Evolutionary conservation across 2,797 vertebrate genomes (phyloP).

Genomic region (Meda fulgida): DNA sequence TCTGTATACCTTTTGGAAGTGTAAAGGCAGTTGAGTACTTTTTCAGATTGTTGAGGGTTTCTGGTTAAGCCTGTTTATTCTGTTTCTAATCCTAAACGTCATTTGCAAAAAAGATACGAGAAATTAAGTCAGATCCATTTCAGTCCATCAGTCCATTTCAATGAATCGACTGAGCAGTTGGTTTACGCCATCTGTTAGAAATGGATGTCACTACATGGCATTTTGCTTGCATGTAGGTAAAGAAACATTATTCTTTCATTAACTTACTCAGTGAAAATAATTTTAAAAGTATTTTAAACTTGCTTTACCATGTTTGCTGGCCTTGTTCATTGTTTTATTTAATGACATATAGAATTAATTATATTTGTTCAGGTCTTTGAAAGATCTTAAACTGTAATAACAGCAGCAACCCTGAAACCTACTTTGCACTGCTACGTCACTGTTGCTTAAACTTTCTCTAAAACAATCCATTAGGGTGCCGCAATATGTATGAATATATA

Average conservation of each 20-base stretch:
- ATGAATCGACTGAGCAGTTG: not conserved
- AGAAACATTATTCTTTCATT: not conserved
- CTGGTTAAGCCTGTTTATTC: not conserved
- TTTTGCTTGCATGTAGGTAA: no score
- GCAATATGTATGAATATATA: not conserved
- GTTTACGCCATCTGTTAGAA: not conserved
- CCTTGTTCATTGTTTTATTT: not conserved
- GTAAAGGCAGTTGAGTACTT: not conserved
- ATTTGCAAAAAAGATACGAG: not conserved
- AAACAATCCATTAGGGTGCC: not conserved
- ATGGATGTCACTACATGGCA: not conserved
- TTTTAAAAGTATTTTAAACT: no score
- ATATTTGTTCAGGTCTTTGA: not conserved
- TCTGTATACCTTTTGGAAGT: not conserved
- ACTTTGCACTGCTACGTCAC: not conserved
- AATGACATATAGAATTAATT: not conserved
- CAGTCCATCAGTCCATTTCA: not conserved
- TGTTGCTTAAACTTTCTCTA: not conserved
- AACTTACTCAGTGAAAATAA: accelerated
- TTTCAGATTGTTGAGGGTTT: not conserved
- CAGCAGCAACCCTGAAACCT: not conserved
- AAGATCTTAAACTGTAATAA: not conserved
- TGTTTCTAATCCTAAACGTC: not conserved
- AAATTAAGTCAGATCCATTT: not conserved
- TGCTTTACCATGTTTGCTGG: no score